Percentiles rank a stretch among this genome's conserved stretches.
Conservation (phyloP, 2,888 invertebrate species). For the Balanococcus diminutus region DNA sequence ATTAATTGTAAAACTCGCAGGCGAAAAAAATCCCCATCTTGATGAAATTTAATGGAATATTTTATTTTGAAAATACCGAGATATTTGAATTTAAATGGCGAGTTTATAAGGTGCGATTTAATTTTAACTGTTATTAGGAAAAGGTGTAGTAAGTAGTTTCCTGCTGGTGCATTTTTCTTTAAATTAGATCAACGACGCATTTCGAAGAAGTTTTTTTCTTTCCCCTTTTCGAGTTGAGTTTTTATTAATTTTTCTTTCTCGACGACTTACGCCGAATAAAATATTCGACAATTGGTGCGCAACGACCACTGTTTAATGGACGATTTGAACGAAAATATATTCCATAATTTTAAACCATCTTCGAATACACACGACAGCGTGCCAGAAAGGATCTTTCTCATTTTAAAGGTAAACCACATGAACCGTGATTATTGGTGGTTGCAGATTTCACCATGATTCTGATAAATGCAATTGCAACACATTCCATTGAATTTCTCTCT, state of each 20-base stretch:
- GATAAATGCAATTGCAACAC: not conserved
- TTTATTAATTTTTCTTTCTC: not conserved
- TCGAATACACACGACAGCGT: not conserved
- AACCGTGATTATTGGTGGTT: not conserved
- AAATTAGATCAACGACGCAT: slow-evolving; percentile 38
- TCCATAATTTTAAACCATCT: slow-evolving; percentile 6
- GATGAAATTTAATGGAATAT: slow-evolving; percentile 44
- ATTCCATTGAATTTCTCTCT: not conserved
- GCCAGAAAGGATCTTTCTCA: not conserved
- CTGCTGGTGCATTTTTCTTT: not conserved
- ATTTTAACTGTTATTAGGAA: slow-evolving; percentile 27
- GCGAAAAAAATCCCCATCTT: slow-evolving; percentile 4
- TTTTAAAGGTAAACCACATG: not conserved
- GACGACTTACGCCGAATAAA: slow-evolving; percentile 17
- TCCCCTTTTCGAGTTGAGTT: not conserved
- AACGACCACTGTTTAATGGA: not conserved
- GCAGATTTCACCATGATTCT: not conserved
- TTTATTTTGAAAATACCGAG: not conserved
- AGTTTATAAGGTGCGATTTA: slow-evolving; percentile 39
- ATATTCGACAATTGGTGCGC: slow-evolving; percentile 24
- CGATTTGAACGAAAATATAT: slow-evolving; percentile 13
- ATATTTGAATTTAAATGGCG: slow-evolving; percentile 27
- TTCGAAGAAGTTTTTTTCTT: not conserved
- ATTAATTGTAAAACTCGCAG: slow-evolving; percentile 17
- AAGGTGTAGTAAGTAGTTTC: not conserved